Percentiles rank a stretch among this genome's conserved stretches.
These are phyloP conservation scores for Otus sunia DNA, from an alignment of 2,113 vertebrate genomes.

Conservation along the genomic window DNA sequence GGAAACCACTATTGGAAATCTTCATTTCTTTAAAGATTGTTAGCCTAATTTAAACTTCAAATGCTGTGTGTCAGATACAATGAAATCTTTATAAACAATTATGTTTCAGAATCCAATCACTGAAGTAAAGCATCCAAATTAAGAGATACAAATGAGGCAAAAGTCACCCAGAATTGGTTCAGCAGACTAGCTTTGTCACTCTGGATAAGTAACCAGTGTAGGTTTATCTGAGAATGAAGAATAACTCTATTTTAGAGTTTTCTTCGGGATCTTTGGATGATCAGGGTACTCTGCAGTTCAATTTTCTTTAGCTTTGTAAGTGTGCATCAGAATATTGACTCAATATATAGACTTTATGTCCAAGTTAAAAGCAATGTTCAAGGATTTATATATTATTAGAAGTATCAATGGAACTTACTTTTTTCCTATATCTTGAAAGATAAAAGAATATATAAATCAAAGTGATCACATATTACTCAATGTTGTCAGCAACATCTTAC, in stretches of 20 bases:
- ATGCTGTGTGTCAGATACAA: neutral
- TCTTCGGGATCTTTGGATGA: neutral
- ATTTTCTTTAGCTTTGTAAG: neutral
- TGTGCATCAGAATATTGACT: neutral
- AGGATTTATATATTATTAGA: neutral
- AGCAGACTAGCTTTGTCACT: neutral
- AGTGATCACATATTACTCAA: neutral
- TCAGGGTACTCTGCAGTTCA: neutral
- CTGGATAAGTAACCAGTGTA: neutral
- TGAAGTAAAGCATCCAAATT: neutral
- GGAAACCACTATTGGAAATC: neutral
- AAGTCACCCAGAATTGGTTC: neutral
- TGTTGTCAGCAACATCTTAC: neutral
- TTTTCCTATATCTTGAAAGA: neutral
- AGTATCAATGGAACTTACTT: neutral
- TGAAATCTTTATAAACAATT: neutral
- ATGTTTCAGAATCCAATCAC: neutral
- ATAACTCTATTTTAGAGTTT: neutral
- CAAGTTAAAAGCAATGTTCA: neutral
- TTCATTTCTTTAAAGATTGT: neutral
- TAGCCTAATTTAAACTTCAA: neutral
- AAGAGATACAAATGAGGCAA: neutral
- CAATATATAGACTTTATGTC: neutral
- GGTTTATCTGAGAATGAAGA: neutral
- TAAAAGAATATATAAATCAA: neutral